phyloP scores from a whole-genome alignment of 2,797 vertebrate species.

The Liparis tanakae region DNA sequence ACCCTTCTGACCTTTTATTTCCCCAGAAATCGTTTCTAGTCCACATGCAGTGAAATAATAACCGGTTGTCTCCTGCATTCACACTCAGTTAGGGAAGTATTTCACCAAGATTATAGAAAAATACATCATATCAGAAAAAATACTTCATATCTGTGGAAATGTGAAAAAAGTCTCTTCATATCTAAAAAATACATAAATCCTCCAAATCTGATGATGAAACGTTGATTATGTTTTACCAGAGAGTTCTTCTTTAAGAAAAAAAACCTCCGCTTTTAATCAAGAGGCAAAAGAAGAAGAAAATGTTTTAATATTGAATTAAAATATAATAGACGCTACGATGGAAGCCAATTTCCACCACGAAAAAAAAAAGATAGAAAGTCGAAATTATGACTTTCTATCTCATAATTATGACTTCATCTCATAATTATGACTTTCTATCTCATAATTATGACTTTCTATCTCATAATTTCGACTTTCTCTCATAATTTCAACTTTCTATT shows the following conservation, averaged over 20 bases:
- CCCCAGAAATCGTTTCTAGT: background rate
- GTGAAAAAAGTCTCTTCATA: background rate
- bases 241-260: background rate
- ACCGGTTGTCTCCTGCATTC: background rate
- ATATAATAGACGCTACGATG: background rate
- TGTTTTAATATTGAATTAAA: background rate
- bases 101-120: too few relatives aligned
- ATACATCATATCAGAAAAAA: too few relatives aligned
- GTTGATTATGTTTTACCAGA: background rate
- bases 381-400: too few relatives aligned
- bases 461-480: too few relatives aligned
- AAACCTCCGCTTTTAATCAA: background rate
- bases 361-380: too few relatives aligned
- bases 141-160: background rate
- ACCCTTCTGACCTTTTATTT: conserved; percentile 8
- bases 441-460: too few relatives aligned
- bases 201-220: background rate
- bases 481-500: too few relatives aligned
- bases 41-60: background rate
- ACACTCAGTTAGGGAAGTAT: background rate
- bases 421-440: too few relatives aligned
- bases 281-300: background rate
- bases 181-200: background rate
- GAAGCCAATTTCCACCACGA: too few relatives aligned
- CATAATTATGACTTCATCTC: too few relatives aligned